Evolutionary conservation across 2,888 invertebrate species (phyloP).

Genomic region (Eurois occulta): DNA sequence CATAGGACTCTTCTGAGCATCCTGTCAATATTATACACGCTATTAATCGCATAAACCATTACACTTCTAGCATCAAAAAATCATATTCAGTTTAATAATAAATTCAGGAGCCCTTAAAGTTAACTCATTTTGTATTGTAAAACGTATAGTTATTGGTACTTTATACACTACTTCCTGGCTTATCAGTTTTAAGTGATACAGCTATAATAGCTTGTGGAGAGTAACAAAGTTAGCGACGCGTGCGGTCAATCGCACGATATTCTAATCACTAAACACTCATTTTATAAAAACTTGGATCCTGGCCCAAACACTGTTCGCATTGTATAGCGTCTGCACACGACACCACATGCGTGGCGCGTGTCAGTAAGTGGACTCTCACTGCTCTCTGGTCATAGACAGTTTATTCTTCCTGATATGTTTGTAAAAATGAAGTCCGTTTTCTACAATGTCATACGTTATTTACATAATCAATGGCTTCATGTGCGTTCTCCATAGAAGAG

Average conservation of each 20-base stretch:
- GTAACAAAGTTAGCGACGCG: conserved; percentile 66
- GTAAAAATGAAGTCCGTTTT: conserved; percentile 59
- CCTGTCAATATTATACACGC: conserved; percentile 52
- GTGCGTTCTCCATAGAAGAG: conserved; percentile 36
- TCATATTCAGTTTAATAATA: conserved; percentile 52
- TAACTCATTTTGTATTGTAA: conserved; percentile 52
- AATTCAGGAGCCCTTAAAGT: conserved; percentile 57
- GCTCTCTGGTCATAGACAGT: conserved; percentile 62
- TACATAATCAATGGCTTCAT: conserved; percentile 44
- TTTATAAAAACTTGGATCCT: conserved; percentile 42
- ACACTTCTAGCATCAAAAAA: conserved; percentile 51
- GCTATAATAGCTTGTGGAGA: conserved; percentile 72
- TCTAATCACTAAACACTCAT: conserved; percentile 58
- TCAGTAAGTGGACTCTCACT: conserved; percentile 57
- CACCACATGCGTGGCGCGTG: conserved; percentile 19
- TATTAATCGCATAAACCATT: conserved; percentile 49
- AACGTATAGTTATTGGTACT: conserved; percentile 59
- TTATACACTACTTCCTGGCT: conserved; percentile 55
- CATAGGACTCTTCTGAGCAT: conserved; percentile 50
- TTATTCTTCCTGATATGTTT: conserved; percentile 63
- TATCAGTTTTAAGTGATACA: conserved; percentile 60
- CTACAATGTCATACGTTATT: conserved; percentile 46
- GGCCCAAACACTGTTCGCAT: conserved; percentile 39
- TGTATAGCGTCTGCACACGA: conserved; percentile 14
- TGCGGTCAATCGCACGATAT: conserved; percentile 45